A percentile compares a stretch with the other conserved stretches of the same genome.
Conservation (phyloP, 2,888 invertebrate species). For the Tipula confusa region DNA sequence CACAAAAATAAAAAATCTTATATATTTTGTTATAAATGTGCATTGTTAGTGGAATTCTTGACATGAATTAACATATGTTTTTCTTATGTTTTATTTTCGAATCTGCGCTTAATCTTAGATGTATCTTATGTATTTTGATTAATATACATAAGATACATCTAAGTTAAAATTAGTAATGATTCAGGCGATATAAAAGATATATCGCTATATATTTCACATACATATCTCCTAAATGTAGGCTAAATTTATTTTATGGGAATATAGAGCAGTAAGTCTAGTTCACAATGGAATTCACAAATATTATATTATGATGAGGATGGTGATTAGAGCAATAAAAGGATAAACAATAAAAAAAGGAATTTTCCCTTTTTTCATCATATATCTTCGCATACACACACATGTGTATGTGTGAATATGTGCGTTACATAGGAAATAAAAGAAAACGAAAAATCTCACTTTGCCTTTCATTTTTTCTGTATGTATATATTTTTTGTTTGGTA, state of each 20-base stretch:
- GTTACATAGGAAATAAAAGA: not conserved
- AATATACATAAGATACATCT: not conserved
- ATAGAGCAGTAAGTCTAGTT: not conserved
- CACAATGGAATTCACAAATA: not conserved
- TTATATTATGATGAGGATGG: not conserved
- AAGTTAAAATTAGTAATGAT: not conserved
- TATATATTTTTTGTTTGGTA: not conserved
- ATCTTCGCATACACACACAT: not conserved
- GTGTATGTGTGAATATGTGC: not conserved
- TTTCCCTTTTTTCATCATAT: not conserved
- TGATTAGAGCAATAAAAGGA: constrained; percentile 12
- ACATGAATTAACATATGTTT: constrained; percentile 28
- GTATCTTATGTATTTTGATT: not conserved
- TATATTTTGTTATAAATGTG: not conserved
- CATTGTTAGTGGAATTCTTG: constrained; percentile 14
- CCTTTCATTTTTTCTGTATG: not conserved
- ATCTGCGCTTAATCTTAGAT: not conserved
- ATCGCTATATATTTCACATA: not conserved
- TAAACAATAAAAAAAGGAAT: constrained; percentile 15
- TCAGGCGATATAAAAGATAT: not conserved
- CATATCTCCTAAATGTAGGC: not conserved
- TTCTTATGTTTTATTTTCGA: not conserved
- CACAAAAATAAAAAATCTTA: not conserved
- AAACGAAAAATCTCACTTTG: constrained; percentile 21
- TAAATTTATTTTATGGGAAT: not conserved